These are phyloP conservation scores for Anguilla obscura DNA, from an alignment of 2,797 vertebrate genomes.

Conservation along the genomic window DNA sequence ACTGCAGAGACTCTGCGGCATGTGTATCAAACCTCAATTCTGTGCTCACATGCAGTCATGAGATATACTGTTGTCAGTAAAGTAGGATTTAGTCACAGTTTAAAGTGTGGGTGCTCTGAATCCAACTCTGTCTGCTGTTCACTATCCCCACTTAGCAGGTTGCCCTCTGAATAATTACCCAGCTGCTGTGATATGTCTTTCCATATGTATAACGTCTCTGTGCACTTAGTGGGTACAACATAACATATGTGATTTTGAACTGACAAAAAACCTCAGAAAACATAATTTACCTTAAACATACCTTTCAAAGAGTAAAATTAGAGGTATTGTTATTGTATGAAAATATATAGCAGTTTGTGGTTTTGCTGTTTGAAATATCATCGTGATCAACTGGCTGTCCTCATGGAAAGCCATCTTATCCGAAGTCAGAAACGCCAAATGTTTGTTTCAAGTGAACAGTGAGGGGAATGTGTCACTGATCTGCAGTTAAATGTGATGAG, in stretches of 20 bases:
- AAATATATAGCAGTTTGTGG: background rate
- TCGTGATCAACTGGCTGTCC: background rate
- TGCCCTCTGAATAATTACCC: no score
- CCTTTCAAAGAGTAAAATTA: no score
- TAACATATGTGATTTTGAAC: no score
- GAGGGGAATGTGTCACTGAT: conserved; percentile 12
- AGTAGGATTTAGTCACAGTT: background rate
- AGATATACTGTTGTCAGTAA: background rate
- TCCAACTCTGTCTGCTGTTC: no score
- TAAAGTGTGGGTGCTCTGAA: no score
- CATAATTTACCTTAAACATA: no score
- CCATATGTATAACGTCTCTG: no score
- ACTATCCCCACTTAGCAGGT: no score
- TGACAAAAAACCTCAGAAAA: no score
- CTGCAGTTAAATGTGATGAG: background rate
- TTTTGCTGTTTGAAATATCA: background rate
- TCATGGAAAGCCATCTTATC: background rate
- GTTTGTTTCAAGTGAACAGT: conserved; percentile 29
- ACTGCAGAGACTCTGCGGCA: background rate
- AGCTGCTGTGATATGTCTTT: no score
- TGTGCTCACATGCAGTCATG: background rate
- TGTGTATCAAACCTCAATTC: background rate
- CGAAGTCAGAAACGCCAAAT: background rate
- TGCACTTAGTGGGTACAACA: no score
- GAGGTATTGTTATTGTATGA: background rate